These are phyloP conservation scores for Galerucella nymphaeae DNA, from an alignment of 2,888 invertebrate species.

Conservation along the genomic window DNA sequence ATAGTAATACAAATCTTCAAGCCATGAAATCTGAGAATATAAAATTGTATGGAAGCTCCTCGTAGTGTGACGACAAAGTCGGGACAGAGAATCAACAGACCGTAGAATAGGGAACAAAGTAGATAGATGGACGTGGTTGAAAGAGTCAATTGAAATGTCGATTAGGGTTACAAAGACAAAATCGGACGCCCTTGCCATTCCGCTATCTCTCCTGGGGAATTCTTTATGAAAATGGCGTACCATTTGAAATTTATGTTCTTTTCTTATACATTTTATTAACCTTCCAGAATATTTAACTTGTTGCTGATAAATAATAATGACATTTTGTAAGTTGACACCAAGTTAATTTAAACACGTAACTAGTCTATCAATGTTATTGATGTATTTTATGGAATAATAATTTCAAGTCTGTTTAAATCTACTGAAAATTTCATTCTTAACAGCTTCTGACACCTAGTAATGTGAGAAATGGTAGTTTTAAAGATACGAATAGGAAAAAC, in stretches of 20 bases:
- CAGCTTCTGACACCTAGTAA: too few species aligned
- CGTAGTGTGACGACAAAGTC: slow-evolving; percentile 6
- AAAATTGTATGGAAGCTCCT: not conserved
- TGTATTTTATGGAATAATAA: too few species aligned
- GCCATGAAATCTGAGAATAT: not conserved
- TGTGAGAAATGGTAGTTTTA: too few species aligned
- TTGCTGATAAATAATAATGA: too few species aligned
- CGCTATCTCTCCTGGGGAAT: not conserved
- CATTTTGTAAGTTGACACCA: too few species aligned
- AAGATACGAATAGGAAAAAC: too few species aligned
- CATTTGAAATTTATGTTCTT: not conserved
- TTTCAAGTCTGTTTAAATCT: too few species aligned
- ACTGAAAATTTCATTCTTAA: too few species aligned
- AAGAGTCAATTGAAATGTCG: slow-evolving; percentile 31
- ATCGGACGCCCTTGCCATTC: slow-evolving; percentile 10
- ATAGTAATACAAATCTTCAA: too few species aligned
- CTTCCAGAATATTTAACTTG: too few species aligned
- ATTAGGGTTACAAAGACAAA: slow-evolving; percentile 30
- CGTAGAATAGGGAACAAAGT: slow-evolving; percentile 23
- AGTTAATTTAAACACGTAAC: too few species aligned
- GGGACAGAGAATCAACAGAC: slow-evolving; percentile 19
- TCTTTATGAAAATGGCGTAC: not conserved
- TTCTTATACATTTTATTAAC: not conserved
- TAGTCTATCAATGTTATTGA: too few species aligned
- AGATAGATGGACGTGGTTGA: slow-evolving; percentile 20